These are phyloP conservation scores for Platichthys stellatus DNA, from an alignment of 2,113 vertebrate genomes.

Conservation along the genomic window DNA sequence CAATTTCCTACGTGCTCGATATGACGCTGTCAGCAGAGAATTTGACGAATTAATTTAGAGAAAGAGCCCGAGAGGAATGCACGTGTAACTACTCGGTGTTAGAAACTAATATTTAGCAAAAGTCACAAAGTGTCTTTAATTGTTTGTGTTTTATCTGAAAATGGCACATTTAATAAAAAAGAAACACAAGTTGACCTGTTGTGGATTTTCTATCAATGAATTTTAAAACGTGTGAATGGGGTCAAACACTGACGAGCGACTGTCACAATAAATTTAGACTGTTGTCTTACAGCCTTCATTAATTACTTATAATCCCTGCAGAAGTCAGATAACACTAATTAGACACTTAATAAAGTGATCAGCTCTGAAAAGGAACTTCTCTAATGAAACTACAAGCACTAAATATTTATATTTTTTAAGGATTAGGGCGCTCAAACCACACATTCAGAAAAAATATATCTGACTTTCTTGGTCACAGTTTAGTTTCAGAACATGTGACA, in stretches of 20 bases:
- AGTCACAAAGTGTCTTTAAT: background rate
- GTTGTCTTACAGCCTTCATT: background rate
- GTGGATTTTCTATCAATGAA: background rate
- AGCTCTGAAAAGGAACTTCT: constrained; percentile 63
- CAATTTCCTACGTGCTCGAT: constrained; percentile 67
- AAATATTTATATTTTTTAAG: constrained; percentile 10
- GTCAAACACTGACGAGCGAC: background rate
- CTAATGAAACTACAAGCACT: constrained; percentile 77
- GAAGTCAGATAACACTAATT: constrained; percentile 60
- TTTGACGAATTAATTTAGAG: constrained; percentile 72
- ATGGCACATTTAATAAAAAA: constrained; percentile 6
- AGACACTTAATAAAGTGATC: constrained; percentile 80
- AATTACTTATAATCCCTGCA: background rate
- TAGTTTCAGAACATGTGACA: background rate
- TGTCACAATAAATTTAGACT: constrained; percentile 16
- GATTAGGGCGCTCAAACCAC: constrained; percentile 75
- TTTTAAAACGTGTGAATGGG: background rate
- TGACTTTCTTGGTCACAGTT: background rate
- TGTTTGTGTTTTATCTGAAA: background rate
- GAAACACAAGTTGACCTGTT: background rate
- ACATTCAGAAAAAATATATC: background rate
- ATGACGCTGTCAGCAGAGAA: constrained; percentile 70
- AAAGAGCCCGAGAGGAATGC: constrained; percentile 4
- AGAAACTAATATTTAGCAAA: background rate
- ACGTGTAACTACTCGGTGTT: too few species aligned